A percentile compares a stretch with the other conserved stretches of the same genome.
Evolutionary conservation across 2,888 invertebrate species (phyloP).

Genomic region (Sepioteuthis lessoniana): DNA sequence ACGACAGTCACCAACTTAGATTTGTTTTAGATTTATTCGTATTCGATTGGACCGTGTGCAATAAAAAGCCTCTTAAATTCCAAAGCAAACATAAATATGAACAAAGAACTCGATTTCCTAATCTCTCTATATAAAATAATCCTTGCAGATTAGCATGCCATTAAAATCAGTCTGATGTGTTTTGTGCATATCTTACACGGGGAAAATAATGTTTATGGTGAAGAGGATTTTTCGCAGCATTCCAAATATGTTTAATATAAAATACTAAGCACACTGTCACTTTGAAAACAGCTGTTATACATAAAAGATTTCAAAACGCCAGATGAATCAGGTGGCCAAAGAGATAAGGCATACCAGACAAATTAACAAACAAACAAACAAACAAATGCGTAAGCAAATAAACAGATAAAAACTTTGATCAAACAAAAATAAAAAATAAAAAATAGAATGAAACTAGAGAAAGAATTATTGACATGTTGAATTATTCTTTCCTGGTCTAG

Average conservation of each 20-base stretch:
- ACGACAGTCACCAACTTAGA: too few species aligned
- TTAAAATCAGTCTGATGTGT: too few species aligned
- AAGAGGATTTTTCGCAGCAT: neutral
- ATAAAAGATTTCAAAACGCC: neutral
- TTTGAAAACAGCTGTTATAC: neutral
- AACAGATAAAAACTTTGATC: neutral
- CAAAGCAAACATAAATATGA: too few species aligned
- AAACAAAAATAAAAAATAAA: neutral
- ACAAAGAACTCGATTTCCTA: too few species aligned
- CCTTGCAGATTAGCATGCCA: too few species aligned
- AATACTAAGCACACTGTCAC: neutral
- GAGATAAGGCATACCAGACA: neutral
- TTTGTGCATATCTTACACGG: too few species aligned
- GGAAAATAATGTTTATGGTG: neutral
- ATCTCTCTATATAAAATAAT: too few species aligned
- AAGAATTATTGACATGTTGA: conserved; percentile 10
- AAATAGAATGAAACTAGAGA: neutral
- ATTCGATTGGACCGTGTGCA: too few species aligned
- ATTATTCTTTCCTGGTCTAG: neutral
- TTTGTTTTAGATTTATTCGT: too few species aligned
- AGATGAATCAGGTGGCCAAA: neutral
- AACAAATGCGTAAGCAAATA: neutral
- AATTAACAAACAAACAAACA: neutral
- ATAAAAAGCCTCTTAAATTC: too few species aligned
- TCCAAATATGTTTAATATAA: neutral